These are phyloP conservation scores for Carduelis carduelis DNA, from an alignment of 2,797 vertebrate genomes.

Conservation along the genomic window DNA sequence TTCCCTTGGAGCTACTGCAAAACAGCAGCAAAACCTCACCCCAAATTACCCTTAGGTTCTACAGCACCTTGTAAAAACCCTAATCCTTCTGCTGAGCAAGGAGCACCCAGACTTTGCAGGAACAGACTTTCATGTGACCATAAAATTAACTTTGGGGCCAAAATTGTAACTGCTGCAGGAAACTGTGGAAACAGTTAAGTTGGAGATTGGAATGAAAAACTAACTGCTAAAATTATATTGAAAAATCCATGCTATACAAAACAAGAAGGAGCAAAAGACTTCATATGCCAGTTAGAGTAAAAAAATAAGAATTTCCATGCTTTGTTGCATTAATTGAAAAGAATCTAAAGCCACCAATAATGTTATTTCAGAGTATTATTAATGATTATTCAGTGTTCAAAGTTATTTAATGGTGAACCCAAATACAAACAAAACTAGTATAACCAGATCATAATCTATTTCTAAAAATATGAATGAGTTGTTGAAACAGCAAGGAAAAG, in stretches of 20 bases:
- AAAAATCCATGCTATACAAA: conserved; percentile 16
- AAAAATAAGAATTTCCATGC: background rate
- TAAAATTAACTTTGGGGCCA: conserved; percentile 16
- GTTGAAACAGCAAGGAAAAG: conserved; percentile 38
- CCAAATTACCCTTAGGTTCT: background rate
- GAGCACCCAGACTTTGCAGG: background rate
- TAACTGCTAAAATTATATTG: conserved; percentile 38
- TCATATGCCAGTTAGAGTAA: background rate
- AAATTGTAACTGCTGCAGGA: conserved; percentile 12
- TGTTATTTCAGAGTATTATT: conserved; percentile 8
- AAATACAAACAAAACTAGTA: conserved; percentile 46
- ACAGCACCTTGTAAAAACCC: background rate
- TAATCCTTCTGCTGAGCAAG: background rate
- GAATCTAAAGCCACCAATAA: conserved; percentile 17
- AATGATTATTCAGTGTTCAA: conserved; percentile 24
- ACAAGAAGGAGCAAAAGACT: conserved; percentile 1
- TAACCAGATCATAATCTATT: conserved; percentile 34
- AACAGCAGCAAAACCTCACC: background rate
- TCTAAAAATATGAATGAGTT: conserved; percentile 21
- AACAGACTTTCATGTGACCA: background rate
- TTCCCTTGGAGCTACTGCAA: background rate
- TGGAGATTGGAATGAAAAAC: background rate
- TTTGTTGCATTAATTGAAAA: conserved; percentile 52
- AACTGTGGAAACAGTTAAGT: conserved; percentile 14
- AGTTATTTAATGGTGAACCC: conserved; percentile 24